Evolutionary conservation across 2,888 invertebrate genomes (phyloP).

Genomic region (Autographa gamma): DNA sequence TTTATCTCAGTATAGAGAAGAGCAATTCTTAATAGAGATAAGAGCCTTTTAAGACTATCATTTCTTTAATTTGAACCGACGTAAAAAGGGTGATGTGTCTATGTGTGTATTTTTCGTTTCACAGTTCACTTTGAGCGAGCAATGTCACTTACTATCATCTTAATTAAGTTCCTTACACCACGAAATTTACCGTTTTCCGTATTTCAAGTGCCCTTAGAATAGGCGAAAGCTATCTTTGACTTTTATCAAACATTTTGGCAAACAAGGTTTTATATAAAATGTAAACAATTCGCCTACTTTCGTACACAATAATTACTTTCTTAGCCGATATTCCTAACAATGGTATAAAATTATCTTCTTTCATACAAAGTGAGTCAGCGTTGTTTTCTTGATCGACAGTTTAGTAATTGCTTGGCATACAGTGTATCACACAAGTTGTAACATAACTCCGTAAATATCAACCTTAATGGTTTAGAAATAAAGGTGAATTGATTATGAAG

Average conservation of each 20-base stretch:
- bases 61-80: no score
- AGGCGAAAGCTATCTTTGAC: not conserved
- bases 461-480: not conserved
- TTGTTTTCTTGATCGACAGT: constrained; percentile 47
- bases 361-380: constrained; percentile 55
- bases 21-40: no score
- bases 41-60: no score
- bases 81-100: no score
- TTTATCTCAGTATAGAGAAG: no score
- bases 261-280: not conserved
- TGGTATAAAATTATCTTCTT: constrained; percentile 54
- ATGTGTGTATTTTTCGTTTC: no score
- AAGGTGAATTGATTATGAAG: not conserved
- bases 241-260: not conserved
- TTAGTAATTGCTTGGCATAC: constrained; percentile 61
- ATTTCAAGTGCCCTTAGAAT: no score
- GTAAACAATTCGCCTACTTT: constrained; percentile 16
- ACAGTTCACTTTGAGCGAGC: no score
- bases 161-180: not conserved
- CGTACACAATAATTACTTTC: constrained; percentile 27
- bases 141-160: no score
- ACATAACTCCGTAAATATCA: not conserved
- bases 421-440: not conserved
- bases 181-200: no score
- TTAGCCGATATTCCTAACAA: constrained; percentile 39